Evolutionary conservation across 2,888 invertebrate genomes (phyloP), one percentile per base, ranked within the genome.

Genomic region (Allygus modestus): DNA sequence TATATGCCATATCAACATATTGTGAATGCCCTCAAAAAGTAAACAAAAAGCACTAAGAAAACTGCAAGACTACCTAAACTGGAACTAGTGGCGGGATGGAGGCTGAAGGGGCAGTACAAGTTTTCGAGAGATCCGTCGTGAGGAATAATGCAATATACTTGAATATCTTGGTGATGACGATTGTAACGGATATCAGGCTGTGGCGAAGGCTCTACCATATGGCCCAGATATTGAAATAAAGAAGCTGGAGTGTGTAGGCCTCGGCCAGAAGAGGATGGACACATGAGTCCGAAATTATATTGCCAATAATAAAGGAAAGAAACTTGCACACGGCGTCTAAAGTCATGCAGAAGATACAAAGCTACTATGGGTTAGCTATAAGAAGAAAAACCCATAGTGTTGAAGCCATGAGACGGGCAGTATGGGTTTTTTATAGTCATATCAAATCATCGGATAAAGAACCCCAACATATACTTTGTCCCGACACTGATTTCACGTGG

Each of bases 161-260:
- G 83, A 83, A 23, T 75, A 83, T 41, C 69, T 75, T 23, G 83
- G 83, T 20, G 83, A 83, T n/a, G 83, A 75, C 5, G 83, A 75
- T 23, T 83, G 54, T 9, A 83, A 83, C 28, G 75, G 69, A 37
- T 75, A 31, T 37, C 23, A 51, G 2, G 75, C 83, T 20, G 83
- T 83, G 20, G 23, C 23, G n/a, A 69, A 58, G 23, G 20, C 33
- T 28, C n/a, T 46, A 75, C 61, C 58, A n/a, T 83, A 83, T 83
- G 83, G 83, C 23, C 79, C 51, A 11, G 73, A 75, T 43, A 28
- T 83, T 33, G 17, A 11, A 1, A 75, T 83, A 31, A n/a, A 83
- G 0, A 83, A 83, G 54, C 20, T 54, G 41, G 83, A 83, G 20
- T 83, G 75, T 26, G 33, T 82, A n/a, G n/a, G n/a, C n/a, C n/a